Evolutionary conservation across 2,888 invertebrate genomes (phyloP), one percentile per base, ranked within the genome.

Genomic region (Minunthozetes semirufus): DNA sequence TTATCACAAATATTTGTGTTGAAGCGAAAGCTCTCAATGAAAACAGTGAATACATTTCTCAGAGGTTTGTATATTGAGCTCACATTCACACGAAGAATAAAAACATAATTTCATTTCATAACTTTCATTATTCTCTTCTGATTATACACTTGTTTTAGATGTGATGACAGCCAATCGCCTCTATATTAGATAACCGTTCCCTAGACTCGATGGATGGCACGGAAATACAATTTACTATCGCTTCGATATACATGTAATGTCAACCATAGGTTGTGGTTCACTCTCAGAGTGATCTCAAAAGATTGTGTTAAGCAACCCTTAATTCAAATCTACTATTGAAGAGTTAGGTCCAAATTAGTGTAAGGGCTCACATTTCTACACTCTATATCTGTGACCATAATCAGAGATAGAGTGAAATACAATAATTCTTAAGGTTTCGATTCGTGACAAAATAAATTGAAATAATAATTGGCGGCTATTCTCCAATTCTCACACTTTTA

Each of bases 391-490:
- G 1, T 33, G 33, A 6, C 33, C 5, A 38, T 17, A 63, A 63
- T 63, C 63, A 63, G 4, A 61, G 25, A 29, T 63, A 63, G 33
- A 29, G 11, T 56, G 56, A 56, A 56, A 22, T 33, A 22, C 22
- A 1, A 22, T 22, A 56, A 25, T 53, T 53, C 48, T 25, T 13
- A 13, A 9, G 8, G 11, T 15, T n/a, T 63, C 19, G 42, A 68
- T 68, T 68, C 68, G 68, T 68, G 68, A 68, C 68, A 5, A 68
- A 63, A 68, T 68, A 38, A 68, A 68, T 68, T 68, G 68, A 68
- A 68, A 42, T 68, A 42, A n/a, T 68, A 68, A 68, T 68, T 68
- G 42, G 5, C 42, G 46, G 68, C 68, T 25, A 42, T 68, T 68
- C 42, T 42, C 22, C 59, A 48, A n/a, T 17, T 17, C 15, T n/a